Conservation (phyloP, 2,113 vertebrate genomes). For the Hippocampus barbouri region DNA sequence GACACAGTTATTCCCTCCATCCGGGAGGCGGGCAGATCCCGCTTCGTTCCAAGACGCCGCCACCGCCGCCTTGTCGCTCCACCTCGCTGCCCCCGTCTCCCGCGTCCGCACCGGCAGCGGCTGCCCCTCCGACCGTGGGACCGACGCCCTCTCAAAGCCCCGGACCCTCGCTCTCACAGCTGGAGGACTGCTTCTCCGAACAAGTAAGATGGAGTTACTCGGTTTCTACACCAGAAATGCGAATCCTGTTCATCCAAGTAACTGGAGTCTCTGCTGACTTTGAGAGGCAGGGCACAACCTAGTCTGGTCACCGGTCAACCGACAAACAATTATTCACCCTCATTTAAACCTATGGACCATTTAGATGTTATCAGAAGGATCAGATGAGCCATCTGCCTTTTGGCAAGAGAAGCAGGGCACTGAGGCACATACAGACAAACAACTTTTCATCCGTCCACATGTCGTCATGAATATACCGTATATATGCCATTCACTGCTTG, state of each 20-base stretch:
- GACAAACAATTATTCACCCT: too few relatives aligned
- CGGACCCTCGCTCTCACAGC: conserved; percentile 80
- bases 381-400: neutral
- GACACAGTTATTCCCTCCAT: conserved; percentile 67
- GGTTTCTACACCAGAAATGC: neutral
- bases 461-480: too few relatives aligned
- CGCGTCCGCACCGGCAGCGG: conserved; percentile 57
- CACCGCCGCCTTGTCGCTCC: conserved; percentile 77
- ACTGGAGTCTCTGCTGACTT: too few relatives aligned
- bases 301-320: neutral
- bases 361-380: neutral
- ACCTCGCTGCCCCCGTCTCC: conserved; percentile 85
- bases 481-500: neutral
- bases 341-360: neutral
- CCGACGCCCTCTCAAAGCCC: conserved; percentile 32
- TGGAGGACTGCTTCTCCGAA: conserved; percentile 96
- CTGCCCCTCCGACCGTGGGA: conserved; percentile 4
- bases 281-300: too few relatives aligned
- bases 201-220: conserved; percentile 73
- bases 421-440: too few relatives aligned
- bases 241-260: too few relatives aligned
- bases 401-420: too few relatives aligned
- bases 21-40: conserved; percentile 60
- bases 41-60: conserved; percentile 65
- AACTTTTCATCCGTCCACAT: too few relatives aligned